Evolutionary conservation across 2,113 vertebrate genomes (phyloP), one percentile per base, ranked within the genome.

Genomic region (Girardinichthys multiradiatus): DNA sequence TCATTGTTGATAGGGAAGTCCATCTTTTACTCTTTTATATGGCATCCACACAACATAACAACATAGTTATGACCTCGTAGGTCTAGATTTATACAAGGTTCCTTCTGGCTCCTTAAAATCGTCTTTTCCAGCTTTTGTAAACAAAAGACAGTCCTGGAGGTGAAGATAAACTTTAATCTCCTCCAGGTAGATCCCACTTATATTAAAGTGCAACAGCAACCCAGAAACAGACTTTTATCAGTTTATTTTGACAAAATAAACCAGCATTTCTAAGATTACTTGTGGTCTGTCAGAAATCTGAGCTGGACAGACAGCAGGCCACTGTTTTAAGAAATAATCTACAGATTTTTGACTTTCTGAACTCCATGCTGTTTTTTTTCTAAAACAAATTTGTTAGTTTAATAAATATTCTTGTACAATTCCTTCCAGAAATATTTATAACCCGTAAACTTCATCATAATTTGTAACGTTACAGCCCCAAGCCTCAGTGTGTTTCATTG

Each of bases 51-150:
- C 48, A 54, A n/a, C 48, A 54, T n/a, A 54, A 54, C 48, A 54
- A 54, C 24, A 5, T 21, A 7, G 19, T 54, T 54, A n/a, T 54
- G 48, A 54, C 21, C 48, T 54, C 24, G 24, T n/a, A 51, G 35
- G 60, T 45, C 60, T 26, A 60, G 35, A 26, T 45, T 35, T 61
- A 51, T 58, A 48, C 19, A 69, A 48, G 31, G 2, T 61, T 42
- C 26, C 61, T 72, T 14, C 42, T 24, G 60, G 60, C 45, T 6
- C 30, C 42, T 42, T 72, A 27, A 81, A 72, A 76, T n/a, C 26
- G 24, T 61, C 5, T 70, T 4, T 54, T 10, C 9, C 48, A n/a
- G 21, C 48, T 54, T 54, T 54, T 24, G 48, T n/a, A 54, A 54
- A 54, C 48, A 54, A 60, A 60, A 60, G 27, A 63, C 6, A 26